phyloP scores from a whole-genome alignment of 2,888 invertebrate genomes.

The Stenodema calcarata region DNA sequence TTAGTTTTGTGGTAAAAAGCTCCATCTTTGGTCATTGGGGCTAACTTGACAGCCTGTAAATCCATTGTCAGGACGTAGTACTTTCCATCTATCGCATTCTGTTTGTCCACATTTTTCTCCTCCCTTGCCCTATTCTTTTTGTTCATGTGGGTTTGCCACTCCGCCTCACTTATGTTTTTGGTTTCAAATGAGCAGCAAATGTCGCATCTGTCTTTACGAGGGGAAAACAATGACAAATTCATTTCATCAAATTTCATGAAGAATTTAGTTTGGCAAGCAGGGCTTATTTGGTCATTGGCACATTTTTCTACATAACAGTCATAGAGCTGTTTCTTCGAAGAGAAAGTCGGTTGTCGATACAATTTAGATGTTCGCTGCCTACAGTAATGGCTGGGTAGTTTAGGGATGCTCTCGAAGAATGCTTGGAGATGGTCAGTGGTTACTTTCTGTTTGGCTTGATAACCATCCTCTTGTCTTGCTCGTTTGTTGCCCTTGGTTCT shows the following conservation, averaged over 20 bases:
- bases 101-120: constrained; percentile 20
- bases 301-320: neutral
- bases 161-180: neutral
- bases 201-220: constrained; percentile 48
- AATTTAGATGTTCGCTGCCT: neutral
- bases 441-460: neutral
- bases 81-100: neutral
- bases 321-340: neutral
- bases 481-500: neutral
- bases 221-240: neutral
- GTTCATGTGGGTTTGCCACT: neutral
- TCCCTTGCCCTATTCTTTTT: neutral
- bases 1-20: neutral
- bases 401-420: constrained; percentile 7
- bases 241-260: neutral
- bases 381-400: neutral
- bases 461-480: neutral
- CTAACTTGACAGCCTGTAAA: neutral
- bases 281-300: neutral
- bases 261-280: neutral
- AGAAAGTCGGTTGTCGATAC: neutral
- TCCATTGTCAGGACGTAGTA: neutral
- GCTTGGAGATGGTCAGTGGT: neutral
- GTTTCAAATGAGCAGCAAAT: constrained; percentile 35
- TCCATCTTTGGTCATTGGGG: neutral